Base-by-base conservation (phyloP, 2,888 invertebrate genomes). In the Caenorhabditis japonica region DNA sequence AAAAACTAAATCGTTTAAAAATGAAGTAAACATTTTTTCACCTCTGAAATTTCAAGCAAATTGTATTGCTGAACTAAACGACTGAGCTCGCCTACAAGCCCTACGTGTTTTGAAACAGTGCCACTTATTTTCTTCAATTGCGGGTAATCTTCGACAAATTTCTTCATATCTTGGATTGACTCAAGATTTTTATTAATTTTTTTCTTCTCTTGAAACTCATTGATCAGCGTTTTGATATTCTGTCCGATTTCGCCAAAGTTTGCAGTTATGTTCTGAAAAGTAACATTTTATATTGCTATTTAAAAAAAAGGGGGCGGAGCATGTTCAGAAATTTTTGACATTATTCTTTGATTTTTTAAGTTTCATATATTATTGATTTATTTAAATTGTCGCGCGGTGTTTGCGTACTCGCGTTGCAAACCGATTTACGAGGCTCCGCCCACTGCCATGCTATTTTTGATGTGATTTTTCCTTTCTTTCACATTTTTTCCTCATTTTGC, bases 181-280 rank as follows among this genome's bases (percentile, higher is more conserved):
- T 99, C 97, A 2, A 99, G 43, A 33, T 79, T 78, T 88, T 95
- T 93, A 85, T 97, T 95, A 84, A 93, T 94, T 88, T 97, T 94
- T 2, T 95, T 56, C 17, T 95, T 95, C 84, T 92, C 92, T 89
- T 97, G 96, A 89, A 97, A 99, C 86, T 97, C 95, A 71, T 97
- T 97, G 94, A 99, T 97, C 60, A 99, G 90, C 21, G 93, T 92
- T 89, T 97, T 97, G 81, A 99, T 97, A 44, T 94, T 96, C 85
- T 94, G 93, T 0, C 97, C 97, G 85, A 99, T 97, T 90, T 99
- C 97, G 39, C 99, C 99, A 90, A 96, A 99, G 90, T 99, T 99
- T 13, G 93, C 91, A 88, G 94, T 95, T 88, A 95, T 91, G 88
- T 97, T 97, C 92, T 93, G 89, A 62, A 79, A 68, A 59, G 15